Base-by-base conservation (phyloP, 2,888 invertebrate genomes). In the Ophion costatus region DNA sequence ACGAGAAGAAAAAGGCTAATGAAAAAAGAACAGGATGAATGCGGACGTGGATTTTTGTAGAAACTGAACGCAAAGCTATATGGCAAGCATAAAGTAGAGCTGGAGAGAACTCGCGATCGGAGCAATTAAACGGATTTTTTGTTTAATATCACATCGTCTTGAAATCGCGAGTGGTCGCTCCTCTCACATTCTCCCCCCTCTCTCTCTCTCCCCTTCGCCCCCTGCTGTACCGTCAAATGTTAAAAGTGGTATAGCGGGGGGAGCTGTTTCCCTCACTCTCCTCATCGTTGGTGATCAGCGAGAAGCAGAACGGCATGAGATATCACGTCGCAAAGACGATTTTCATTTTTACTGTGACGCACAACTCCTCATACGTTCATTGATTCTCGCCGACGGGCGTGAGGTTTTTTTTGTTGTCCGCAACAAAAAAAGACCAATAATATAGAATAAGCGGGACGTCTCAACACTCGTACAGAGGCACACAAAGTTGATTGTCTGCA, bases 121-220 rank as follows among this genome's bases (percentile, higher is more conserved):
- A 67, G 86, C 85, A 85, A 86, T 85, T 86, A 87, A 86, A 80
- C 29, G 78, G 76, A 87, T 77, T 82, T 84, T 81, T 29, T 24
- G 56, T 45, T 45, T 42, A 79, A 84, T 82, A 78, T 80, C 73
- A 61, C 80, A 74, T 17, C 79, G 64, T 76, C 64, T 70, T 66
- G 76, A 79, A 80, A 84, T 86, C 63, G 29, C 56, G 45, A 84
- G 61, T 80, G 38, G 67, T 81, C 29, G 71, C 64, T 56, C 22
- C 29, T 66, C 42, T 63, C 56, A 63, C 17, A 14, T 61, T 24
- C 56, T 64, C 22, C 22, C 51, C 61, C 42, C 56, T 42, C 45
- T 61, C 22, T 59, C 63, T 61, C 38, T 29, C 45, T n/a, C n/a
- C n/a, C n/a, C n/a, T n/a, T n/a, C n/a, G n/a, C n/a, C n/a, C n/a